Base-by-base conservation (phyloP, 35 echinoderm and acorn worm species). In the Diadema setosum region DNA sequence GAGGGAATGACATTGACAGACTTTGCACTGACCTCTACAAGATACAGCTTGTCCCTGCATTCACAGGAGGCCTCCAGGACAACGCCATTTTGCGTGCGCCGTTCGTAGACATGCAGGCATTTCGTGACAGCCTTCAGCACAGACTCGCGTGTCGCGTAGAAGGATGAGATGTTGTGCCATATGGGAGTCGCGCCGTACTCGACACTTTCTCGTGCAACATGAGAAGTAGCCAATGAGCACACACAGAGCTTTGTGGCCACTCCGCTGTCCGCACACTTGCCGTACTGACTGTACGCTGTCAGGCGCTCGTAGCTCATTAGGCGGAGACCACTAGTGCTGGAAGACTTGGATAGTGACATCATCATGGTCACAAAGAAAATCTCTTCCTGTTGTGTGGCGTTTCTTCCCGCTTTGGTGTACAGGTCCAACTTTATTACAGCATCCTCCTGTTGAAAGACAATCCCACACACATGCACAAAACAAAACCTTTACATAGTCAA, bases 201-300 rank as follows among this genome's bases (percentile, higher is more conserved):
- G 46, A 27, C 12, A 23, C 24, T 24, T 42, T 67, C 39, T 58
- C 65, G 61, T 5, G 37, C 32, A 21, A 30, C 46, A 1, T 5
- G n/a, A 3, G 61, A 36, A 17, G 35, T 44, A 7, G 33, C 73
- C 39, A 78, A 41, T 5, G 83, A 85, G 35, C 83, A 85, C 1
- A 85, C 55, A 11, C 83, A 85, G 31, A 85, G 55, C 18, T 85
- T 63, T 20, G 55, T 64, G 23, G 52, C 36, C 15, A 85, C 58
- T 4, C 83, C 83, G 23, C 45, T 85, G 58, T 85, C 83, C 7
- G 48, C 55, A 85, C 83, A 85, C 29, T 30, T 24, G n/a, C 57
- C 83, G 43, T 85, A 85, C 32, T 65, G 83, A 61, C 83, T 85
- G 55, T 67, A 85, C 55, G 48, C 30, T 40, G 50, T 85, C 9